A percentile compares a stretch with the other conserved stretches of the same genome.
Conservation (phyloP, 2,888 invertebrate species). For the Callinectes sapidus region DNA sequence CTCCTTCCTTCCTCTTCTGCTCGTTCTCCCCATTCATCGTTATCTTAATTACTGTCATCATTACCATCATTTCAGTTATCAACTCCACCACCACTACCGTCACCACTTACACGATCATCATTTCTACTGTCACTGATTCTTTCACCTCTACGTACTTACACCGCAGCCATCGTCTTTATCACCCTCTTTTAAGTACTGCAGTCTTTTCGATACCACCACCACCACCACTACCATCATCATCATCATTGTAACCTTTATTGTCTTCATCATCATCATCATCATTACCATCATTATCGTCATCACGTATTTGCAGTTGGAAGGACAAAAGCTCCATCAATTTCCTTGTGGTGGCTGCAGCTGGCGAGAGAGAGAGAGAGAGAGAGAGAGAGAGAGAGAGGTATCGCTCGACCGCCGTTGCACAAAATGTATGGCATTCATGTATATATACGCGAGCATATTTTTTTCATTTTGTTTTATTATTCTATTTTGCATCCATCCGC, state of each 20-base stretch:
- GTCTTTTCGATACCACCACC: background rate
- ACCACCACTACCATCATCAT: background rate
- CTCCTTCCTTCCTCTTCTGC: background rate
- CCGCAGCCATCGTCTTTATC: too few species aligned
- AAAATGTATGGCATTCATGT: conserved; percentile 13
- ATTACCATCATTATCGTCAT: background rate
- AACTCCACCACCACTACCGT: background rate
- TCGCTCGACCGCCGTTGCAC: background rate
- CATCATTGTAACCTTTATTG: background rate
- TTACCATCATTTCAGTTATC: background rate
- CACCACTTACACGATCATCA: background rate
- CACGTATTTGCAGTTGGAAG: background rate
- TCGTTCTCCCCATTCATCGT: background rate
- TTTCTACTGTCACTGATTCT: background rate
- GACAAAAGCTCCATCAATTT: background rate
- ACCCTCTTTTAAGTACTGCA: too few species aligned
- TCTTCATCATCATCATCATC: background rate
- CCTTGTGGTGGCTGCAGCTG: background rate
- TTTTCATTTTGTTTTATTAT: background rate
- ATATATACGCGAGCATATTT: background rate
- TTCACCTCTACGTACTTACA: too few species aligned
- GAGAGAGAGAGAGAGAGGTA: background rate
- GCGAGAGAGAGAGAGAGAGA: background rate
- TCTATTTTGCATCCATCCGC: background rate
- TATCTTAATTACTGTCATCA: background rate